Evolutionary conservation across 2,113 vertebrate genomes (phyloP).

Genomic region (Meleagris gallopavo): DNA sequence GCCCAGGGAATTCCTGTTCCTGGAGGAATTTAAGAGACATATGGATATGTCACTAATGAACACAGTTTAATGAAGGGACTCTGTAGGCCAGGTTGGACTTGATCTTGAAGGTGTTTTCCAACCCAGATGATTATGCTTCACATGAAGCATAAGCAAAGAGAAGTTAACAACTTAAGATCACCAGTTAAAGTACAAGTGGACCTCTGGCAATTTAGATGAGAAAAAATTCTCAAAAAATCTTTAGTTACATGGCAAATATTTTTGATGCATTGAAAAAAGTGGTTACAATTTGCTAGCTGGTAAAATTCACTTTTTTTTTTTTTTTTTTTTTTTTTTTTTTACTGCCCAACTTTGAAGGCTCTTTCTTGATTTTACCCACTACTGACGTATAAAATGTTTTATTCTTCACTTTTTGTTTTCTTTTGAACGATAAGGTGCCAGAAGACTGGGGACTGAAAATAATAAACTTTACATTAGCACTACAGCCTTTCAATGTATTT

Average conservation of each 20-base stretch:
- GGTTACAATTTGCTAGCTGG: background rate
- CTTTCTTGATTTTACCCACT: background rate
- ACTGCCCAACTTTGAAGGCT: background rate
- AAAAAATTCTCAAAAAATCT: background rate
- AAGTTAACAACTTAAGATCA: background rate
- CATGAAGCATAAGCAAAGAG: background rate
- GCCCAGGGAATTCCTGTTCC: too few relatives aligned
- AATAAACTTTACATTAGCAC: background rate
- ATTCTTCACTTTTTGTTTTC: background rate
- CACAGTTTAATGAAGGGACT: too few relatives aligned
- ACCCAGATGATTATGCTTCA: too few relatives aligned
- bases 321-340: background rate
- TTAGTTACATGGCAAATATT: background rate
- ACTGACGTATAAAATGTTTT: background rate
- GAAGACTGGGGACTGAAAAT: background rate
- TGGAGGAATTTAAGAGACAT: too few relatives aligned
- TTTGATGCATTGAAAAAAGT: background rate
- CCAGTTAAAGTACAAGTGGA: background rate
- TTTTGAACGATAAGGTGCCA: background rate
- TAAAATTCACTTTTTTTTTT: too few relatives aligned
- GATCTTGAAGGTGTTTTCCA: too few relatives aligned
- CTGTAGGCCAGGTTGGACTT: too few relatives aligned
- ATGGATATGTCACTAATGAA: too few relatives aligned
- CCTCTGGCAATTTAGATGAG: background rate
- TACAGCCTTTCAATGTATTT: background rate